Evolutionary conservation across 1,140 invertebrate species (phyloP).

Genomic region (Pomacea maculata): DNA sequence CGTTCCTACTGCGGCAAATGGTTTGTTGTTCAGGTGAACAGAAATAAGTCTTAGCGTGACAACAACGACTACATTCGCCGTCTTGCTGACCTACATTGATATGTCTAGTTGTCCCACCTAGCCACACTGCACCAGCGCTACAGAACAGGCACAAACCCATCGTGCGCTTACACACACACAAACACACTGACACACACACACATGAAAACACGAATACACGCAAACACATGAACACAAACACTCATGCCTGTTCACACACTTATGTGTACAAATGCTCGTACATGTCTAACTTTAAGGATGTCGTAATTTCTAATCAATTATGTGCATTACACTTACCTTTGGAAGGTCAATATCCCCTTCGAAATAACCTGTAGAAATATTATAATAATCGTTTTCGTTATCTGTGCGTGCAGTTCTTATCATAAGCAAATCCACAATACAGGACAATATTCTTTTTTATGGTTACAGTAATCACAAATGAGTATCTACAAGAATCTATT

Average conservation of each 20-base stretch:
- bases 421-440: too few relatives aligned
- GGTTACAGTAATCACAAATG: too few relatives aligned
- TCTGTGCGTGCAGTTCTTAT: too few relatives aligned
- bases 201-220: neutral
- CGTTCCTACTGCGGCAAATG: neutral
- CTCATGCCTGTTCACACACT: conserved; percentile 3
- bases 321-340: too few relatives aligned
- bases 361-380: too few relatives aligned
- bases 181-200: neutral
- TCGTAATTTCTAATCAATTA: too few relatives aligned
- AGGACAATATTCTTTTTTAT: too few relatives aligned
- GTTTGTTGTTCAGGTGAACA: neutral
- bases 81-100: neutral
- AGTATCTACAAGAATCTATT: too few relatives aligned
- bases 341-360: too few relatives aligned
- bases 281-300: neutral
- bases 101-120: neutral
- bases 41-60: neutral
- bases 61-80: neutral
- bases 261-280: neutral
- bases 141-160: neutral
- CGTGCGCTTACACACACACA: conserved; percentile 2
- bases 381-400: too few relatives aligned
- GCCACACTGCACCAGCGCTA: neutral
- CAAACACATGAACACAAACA: neutral